A percentile compares a stretch with the other conserved stretches of the same genome.
Conservation (phyloP, 2,888 invertebrate species). For the Ecliptopera silaceata region DNA sequence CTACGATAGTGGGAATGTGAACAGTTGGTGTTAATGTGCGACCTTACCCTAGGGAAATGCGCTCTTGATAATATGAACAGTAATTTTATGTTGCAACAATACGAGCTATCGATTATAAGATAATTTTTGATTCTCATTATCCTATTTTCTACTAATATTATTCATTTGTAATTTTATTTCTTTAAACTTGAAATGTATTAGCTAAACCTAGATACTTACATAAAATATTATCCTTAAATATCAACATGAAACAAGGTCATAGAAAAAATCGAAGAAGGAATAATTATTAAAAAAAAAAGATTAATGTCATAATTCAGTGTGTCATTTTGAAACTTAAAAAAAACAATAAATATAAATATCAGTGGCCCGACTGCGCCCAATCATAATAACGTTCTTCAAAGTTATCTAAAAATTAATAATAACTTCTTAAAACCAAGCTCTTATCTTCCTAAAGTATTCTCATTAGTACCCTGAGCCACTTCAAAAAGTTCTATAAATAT, state of each 20-base stretch:
- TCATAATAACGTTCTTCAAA: slow-evolving; percentile 21
- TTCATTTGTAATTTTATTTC: too few relatives aligned
- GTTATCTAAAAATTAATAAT: slow-evolving; percentile 35
- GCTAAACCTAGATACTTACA: too few relatives aligned
- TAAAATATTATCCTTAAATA: too few relatives aligned
- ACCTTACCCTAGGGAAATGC: slow-evolving; percentile 75
- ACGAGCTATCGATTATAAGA: slow-evolving; percentile 49
- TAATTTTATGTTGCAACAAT: slow-evolving; percentile 76
- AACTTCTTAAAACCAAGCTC: slow-evolving; percentile 29
- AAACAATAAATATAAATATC: not conserved
- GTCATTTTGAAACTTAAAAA: not conserved
- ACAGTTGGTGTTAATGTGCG: slow-evolving; percentile 80
- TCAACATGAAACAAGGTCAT: too few relatives aligned
- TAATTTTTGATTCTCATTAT: slow-evolving; percentile 46
- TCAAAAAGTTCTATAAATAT: slow-evolving; percentile 35
- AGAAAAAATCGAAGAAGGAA: too few relatives aligned
- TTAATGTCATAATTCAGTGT: too few relatives aligned
- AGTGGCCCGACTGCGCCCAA: slow-evolving; percentile 31
- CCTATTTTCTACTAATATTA: too few relatives aligned
- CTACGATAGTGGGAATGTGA: slow-evolving; percentile 60
- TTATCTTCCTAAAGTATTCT: slow-evolving; percentile 38
- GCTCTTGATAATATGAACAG: slow-evolving; percentile 72
- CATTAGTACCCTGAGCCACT: slow-evolving; percentile 34
- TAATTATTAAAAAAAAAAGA: too few relatives aligned
- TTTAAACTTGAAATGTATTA: too few relatives aligned